Evolutionary conservation across 1,140 invertebrate species (phyloP).

Genomic region (Anoplophora glabripennis): DNA sequence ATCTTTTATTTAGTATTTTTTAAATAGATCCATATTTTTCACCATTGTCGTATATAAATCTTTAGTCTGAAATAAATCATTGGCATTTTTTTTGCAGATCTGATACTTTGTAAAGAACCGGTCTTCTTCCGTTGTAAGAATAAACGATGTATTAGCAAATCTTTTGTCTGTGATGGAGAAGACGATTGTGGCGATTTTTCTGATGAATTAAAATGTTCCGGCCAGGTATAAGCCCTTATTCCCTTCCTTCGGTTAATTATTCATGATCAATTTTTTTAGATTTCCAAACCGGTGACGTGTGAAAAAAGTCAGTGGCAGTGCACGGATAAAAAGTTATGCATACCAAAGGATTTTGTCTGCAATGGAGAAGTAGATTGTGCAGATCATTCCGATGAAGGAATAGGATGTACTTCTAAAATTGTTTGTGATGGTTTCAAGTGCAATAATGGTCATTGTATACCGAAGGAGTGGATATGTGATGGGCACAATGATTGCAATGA

Average conservation of each 20-base stretch:
- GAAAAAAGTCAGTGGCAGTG: conserved; percentile 47
- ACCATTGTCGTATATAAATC: no score
- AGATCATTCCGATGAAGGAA: conserved; percentile 64
- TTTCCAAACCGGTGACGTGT: conserved; percentile 10
- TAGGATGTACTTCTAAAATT: conserved; percentile 39
- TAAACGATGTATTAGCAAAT: conserved; percentile 51
- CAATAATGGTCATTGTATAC: conserved; percentile 60
- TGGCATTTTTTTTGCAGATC: conserved; percentile 30
- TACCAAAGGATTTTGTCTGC: conserved; percentile 56
- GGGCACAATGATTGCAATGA: conserved; percentile 62
- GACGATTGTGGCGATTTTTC: conserved; percentile 56
- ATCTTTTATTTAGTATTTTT: no score
- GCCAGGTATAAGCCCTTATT: not conserved
- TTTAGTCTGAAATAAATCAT: no score
- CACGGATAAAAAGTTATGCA: conserved; percentile 53
- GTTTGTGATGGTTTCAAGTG: conserved; percentile 54
- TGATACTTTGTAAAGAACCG: conserved; percentile 33
- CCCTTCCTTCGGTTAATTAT: conserved; percentile 14
- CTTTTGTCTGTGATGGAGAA: conserved; percentile 52
- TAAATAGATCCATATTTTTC: no score
- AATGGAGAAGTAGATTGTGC: conserved; percentile 64
- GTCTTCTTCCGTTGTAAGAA: conserved; percentile 48
- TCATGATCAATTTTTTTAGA: not conserved
- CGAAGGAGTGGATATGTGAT: conserved; percentile 63
- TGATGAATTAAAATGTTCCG: conserved; percentile 51